Conservation (phyloP, 2,113 vertebrate species). For the Pitta sordida region DNA sequence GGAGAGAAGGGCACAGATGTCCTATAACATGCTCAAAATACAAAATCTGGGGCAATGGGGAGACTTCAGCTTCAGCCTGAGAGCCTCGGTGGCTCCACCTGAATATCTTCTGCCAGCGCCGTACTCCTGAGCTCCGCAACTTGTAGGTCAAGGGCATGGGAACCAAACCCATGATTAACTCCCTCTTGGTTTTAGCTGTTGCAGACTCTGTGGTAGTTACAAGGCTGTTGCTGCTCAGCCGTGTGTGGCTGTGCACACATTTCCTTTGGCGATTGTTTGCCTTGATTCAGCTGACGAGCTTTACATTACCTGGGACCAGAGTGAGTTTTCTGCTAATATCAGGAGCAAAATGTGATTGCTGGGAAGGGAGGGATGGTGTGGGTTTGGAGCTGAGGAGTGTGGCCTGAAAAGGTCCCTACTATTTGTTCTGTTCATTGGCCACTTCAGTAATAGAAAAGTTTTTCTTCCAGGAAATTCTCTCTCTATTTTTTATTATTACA, state of each 20-base stretch:
- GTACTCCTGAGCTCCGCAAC: background rate
- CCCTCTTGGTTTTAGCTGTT: background rate
- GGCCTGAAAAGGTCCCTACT: background rate
- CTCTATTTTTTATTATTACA: background rate
- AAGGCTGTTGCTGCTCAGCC: background rate
- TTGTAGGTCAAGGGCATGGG: conserved; percentile 25
- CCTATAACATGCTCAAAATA: fast-evolving
- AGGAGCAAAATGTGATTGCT: background rate
- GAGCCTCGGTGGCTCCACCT: background rate
- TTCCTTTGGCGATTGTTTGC: conserved; percentile 32
- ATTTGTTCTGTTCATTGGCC: conserved; percentile 9
- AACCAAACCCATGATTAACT: background rate
- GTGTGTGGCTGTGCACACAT: conserved; percentile 41
- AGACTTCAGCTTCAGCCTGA: background rate
- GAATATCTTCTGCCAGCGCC: fast-evolving
- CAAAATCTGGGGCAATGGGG: background rate
- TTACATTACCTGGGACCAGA: conserved; percentile 20
- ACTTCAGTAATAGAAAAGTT: conserved; percentile 9
- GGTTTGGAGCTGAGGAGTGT: background rate
- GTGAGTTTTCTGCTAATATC: background rate
- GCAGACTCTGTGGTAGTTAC: background rate
- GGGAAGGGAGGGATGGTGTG: background rate
- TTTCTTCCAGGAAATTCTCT: conserved; percentile 24
- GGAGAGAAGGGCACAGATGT: background rate
- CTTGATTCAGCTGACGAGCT: conserved; percentile 24